A percentile compares a stretch with the other conserved stretches of the same genome.
Conservation (phyloP, 2,797 vertebrate species). For the Cyprinella venusta region DNA sequence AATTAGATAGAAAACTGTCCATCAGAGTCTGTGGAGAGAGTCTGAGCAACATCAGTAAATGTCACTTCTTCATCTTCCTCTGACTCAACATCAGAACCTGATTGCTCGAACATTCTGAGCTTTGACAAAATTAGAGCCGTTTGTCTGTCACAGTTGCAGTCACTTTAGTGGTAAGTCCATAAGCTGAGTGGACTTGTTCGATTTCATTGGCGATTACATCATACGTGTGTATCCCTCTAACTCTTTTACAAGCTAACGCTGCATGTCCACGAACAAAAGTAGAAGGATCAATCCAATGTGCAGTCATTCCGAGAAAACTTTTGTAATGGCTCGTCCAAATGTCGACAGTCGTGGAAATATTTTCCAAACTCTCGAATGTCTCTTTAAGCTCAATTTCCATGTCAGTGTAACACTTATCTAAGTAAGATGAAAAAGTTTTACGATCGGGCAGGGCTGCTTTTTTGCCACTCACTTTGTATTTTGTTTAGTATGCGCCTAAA, state of each 20-base stretch:
- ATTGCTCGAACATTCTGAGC: too few relatives aligned
- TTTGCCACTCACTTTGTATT: too few relatives aligned
- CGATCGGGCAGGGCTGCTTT: background rate
- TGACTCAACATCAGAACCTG: too few relatives aligned
- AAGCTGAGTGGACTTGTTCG: too few relatives aligned
- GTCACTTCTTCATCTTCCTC: too few relatives aligned
- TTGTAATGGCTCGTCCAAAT: background rate
- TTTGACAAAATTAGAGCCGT: too few relatives aligned
- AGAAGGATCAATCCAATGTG: conserved; percentile 7
- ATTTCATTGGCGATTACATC: background rate
- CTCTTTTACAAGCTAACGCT: background rate
- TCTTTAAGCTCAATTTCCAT: background rate
- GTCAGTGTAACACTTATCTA: background rate
- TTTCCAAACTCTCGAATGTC: background rate
- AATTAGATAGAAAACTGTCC: background rate
- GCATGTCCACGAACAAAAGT: background rate
- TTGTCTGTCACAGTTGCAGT: too few relatives aligned
- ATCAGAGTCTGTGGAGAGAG: too few relatives aligned
- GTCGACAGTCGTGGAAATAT: background rate
- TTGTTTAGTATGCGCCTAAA: too few relatives aligned
- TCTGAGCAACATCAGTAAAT: too few relatives aligned
- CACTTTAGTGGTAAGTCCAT: too few relatives aligned
- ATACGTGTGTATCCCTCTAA: background rate
- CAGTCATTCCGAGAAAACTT: background rate
- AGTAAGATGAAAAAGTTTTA: background rate